A percentile compares a stretch with the other conserved stretches of the same genome.
Conservation (phyloP, 2,113 vertebrate genomes). For the Casuarius casuarius region DNA sequence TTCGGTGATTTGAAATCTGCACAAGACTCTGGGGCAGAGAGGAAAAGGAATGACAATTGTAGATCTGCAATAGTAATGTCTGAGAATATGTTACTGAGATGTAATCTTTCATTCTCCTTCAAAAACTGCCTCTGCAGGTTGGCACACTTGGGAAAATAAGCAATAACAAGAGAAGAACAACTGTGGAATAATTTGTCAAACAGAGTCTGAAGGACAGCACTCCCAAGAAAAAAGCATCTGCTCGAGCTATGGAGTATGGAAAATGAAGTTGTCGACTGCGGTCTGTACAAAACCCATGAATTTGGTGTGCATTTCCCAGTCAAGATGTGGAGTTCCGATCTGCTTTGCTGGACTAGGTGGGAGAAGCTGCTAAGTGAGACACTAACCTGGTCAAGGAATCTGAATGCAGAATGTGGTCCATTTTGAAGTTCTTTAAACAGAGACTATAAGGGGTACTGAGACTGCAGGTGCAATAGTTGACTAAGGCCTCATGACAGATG, state of each 20-base stretch:
- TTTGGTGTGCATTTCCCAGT: background rate
- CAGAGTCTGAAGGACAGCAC: background rate
- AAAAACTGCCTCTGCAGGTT: background rate
- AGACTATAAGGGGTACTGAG: background rate
- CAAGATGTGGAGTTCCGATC: background rate
- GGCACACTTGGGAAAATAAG: background rate
- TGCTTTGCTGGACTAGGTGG: background rate
- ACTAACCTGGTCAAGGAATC: background rate
- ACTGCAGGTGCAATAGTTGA: background rate
- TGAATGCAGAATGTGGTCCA: background rate
- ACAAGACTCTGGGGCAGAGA: background rate
- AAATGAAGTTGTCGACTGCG: background rate
- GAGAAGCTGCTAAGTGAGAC: background rate
- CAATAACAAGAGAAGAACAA: background rate
- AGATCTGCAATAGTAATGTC: background rate
- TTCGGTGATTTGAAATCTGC: background rate
- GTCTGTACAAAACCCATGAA: background rate
- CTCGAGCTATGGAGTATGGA: background rate
- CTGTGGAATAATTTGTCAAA: background rate
- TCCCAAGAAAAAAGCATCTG: background rate
- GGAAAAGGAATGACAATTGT: background rate
- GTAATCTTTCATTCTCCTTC: background rate
- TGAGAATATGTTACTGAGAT: background rate
- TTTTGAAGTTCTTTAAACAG: background rate
- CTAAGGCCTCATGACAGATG: background rate